phyloP scores from a whole-genome alignment of 2,888 invertebrate genomes.

The Buathra laborator region DNA sequence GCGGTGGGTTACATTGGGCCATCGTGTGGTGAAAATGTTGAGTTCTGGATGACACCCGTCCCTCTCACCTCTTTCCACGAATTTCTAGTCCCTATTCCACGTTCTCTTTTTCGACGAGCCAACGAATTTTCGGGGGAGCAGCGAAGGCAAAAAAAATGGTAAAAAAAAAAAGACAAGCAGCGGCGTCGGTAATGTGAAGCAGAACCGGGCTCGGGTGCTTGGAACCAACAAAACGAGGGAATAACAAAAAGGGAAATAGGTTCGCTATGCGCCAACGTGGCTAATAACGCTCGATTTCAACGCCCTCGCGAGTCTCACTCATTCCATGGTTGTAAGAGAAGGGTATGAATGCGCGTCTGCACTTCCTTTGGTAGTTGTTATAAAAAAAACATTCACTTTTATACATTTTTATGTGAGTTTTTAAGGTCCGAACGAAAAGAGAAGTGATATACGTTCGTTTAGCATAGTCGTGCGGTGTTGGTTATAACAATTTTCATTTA shows the following conservation, averaged over 20 bases:
- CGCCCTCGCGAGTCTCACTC: slow-evolving; percentile 31
- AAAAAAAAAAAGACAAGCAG: slow-evolving; percentile 24
- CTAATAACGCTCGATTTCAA: slow-evolving; percentile 59
- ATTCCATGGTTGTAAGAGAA: slow-evolving; percentile 24
- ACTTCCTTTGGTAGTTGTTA: slow-evolving; percentile 8
- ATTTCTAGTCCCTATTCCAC: slow-evolving; percentile 28
- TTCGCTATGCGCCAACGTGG: slow-evolving; percentile 37
- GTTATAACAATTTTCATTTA: no score
- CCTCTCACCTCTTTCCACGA: slow-evolving; percentile 53
- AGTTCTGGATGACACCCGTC: slow-evolving; percentile 60
- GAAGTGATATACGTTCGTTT: no score
- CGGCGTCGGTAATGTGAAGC: slow-evolving; percentile 27
- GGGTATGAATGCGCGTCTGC: slow-evolving; percentile 16
- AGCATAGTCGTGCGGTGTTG: no score
- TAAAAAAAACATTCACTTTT: slow-evolving; percentile 17
- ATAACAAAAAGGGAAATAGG: slow-evolving; percentile 55
- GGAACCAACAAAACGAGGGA: slow-evolving; percentile 46
- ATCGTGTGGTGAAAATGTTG: slow-evolving; percentile 61
- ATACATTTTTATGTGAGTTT: neutral
- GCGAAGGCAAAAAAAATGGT: slow-evolving; percentile 25
- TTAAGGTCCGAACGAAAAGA: no score
- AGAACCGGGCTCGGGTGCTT: slow-evolving; percentile 38
- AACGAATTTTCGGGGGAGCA: slow-evolving; percentile 33
- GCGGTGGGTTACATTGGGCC: slow-evolving; percentile 49
- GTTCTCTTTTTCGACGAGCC: slow-evolving; percentile 28